Conservation (phyloP, 2,797 vertebrate species). For the Cheirogaleus major region DNA sequence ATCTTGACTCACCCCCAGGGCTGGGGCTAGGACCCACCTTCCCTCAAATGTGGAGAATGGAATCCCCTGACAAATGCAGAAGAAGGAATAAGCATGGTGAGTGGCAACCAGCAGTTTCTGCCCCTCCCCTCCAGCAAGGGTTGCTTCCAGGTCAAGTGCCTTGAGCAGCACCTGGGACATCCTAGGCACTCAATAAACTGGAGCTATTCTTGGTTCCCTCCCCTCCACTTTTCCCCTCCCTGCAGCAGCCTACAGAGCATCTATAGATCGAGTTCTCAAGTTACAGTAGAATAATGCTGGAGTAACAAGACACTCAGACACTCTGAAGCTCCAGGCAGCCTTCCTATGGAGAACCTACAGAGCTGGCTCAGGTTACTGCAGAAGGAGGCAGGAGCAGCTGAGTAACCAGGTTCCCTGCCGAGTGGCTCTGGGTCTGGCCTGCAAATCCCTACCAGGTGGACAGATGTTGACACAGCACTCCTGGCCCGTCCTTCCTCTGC, state of each 20-base stretch:
- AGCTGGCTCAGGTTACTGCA: constrained; percentile 46
- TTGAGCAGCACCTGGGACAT: background rate
- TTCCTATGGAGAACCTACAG: background rate
- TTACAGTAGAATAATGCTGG: constrained; percentile 45
- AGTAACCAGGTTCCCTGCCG: constrained; percentile 37
- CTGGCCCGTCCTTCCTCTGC: constrained; percentile 51
- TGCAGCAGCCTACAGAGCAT: background rate
- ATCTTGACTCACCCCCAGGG: background rate
- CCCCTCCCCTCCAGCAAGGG: background rate
- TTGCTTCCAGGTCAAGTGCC: background rate
- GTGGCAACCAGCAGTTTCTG: background rate
- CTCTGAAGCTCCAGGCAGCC: background rate
- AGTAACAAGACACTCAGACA: background rate
- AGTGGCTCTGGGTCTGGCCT: background rate
- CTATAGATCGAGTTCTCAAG: constrained; percentile 52
- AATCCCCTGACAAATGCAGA: background rate
- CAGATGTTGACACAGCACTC: constrained; percentile 79
- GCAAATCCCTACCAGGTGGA: constrained; percentile 60
- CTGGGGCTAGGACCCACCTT: background rate
- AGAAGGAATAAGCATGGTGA: background rate
- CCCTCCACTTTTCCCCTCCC: background rate
- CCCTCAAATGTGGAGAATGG: background rate
- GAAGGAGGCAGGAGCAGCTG: constrained; percentile 33
- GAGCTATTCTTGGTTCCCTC: constrained; percentile 58
- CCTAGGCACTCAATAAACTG: background rate